These are phyloP conservation scores for Lasioglossum albipes DNA, from an alignment of 1,140 invertebrate genomes.

Conservation along the genomic window DNA sequence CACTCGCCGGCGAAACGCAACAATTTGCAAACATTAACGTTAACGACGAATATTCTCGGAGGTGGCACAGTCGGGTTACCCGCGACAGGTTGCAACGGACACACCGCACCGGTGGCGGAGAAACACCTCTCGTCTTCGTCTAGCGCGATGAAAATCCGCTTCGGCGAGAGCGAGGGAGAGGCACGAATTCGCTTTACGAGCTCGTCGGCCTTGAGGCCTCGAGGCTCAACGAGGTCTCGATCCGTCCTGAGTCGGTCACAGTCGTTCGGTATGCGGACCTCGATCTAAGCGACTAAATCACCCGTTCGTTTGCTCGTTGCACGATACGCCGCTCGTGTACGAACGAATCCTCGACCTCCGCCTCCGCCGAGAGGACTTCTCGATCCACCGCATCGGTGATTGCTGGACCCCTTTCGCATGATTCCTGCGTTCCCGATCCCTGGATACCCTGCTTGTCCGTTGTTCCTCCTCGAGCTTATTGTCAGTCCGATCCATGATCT, in stretches of 20 bases:
- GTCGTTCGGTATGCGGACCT: conserved; percentile 67
- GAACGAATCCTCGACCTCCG: conserved; percentile 38
- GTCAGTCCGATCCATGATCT: no score
- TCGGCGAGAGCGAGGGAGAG: conserved; percentile 53
- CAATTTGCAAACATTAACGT: conserved; percentile 42
- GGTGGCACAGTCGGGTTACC: not conserved
- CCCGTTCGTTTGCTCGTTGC: conserved; percentile 47
- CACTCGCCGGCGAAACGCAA: conserved; percentile 13
- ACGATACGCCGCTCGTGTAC: conserved; percentile 58
- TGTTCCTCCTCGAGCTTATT: no score
- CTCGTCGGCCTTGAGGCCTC: conserved; percentile 64
- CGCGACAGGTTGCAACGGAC: conserved; percentile 21
- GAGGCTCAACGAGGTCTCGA: conserved; percentile 62
- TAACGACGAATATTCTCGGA: conserved; percentile 34
- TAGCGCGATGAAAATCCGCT: conserved; percentile 54
- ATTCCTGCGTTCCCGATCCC: not conserved
- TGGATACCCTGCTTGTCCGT: not conserved
- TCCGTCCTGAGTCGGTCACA: conserved; percentile 64
- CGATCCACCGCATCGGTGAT: not conserved
- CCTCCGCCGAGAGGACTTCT: not conserved
- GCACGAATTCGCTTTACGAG: conserved; percentile 64
- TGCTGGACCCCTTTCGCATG: not conserved
- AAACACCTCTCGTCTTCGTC: conserved; percentile 42
- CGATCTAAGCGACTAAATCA: conserved; percentile 66
- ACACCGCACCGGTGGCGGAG: not conserved